phyloP scores from a whole-genome alignment of 2,113 vertebrate genomes.

The Tragelaphus scriptus region DNA sequence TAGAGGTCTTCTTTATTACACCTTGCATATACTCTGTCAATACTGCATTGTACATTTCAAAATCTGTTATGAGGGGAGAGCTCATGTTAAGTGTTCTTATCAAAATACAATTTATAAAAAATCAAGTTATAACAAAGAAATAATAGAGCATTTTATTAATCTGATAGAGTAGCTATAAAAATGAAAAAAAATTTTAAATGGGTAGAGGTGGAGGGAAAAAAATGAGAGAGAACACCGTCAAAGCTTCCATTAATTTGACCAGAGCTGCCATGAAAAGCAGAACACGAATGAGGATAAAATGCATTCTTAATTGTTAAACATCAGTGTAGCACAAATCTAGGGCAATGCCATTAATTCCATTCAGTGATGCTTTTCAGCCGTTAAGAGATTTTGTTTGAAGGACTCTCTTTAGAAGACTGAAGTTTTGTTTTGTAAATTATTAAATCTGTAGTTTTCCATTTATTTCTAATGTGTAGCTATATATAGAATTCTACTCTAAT shows the following conservation, averaged over 20 bases:
- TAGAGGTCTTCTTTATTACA: no score
- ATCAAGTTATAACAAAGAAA: neutral
- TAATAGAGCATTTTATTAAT: neutral
- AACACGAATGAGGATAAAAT: neutral
- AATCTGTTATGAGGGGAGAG: neutral
- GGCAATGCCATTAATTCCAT: neutral
- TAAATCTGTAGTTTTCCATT: neutral
- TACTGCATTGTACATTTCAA: neutral
- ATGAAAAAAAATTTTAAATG: neutral
- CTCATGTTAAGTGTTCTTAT: neutral
- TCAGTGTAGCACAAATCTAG: neutral
- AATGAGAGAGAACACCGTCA: neutral
- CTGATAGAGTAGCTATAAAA: neutral
- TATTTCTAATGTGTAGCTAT: neutral
- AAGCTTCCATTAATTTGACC: neutral
- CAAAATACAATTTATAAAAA: neutral
- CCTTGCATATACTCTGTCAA: neutral
- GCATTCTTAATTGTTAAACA: neutral
- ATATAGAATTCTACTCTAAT: neutral
- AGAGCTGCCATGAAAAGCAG: neutral
- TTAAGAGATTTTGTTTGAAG: neutral
- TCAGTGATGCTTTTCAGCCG: neutral
- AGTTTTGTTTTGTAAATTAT: neutral
- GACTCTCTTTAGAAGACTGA: neutral
- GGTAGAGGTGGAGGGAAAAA: neutral